These are phyloP conservation scores for Adineta ricciae DNA, from an alignment of 2,888 invertebrate species.

Conservation along the genomic window DNA sequence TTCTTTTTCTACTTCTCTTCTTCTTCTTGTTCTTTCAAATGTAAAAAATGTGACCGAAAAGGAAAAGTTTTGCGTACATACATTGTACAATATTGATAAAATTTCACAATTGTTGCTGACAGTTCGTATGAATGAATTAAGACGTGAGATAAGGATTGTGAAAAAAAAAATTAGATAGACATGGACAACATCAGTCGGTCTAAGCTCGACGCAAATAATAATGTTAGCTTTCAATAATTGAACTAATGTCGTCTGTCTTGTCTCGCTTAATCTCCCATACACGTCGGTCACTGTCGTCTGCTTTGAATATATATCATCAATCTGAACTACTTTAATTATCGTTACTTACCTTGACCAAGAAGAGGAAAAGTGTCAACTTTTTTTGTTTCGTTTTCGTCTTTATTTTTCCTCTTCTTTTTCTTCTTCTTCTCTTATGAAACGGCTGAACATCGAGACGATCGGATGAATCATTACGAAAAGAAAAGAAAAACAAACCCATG, in stretches of 20 bases:
- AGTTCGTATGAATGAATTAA: not conserved
- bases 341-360: not conserved
- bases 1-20: not conserved
- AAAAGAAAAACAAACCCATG: not conserved
- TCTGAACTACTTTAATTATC: not conserved
- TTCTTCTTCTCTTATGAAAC: not conserved
- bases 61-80: not conserved
- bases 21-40: too few species aligned
- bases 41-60: not conserved
- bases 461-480: not conserved
- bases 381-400: not conserved
- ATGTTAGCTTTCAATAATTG: constrained; percentile 9
- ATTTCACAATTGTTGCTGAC: not conserved
- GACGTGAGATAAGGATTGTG: not conserved
- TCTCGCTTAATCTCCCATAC: not conserved
- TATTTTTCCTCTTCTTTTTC: too few species aligned
- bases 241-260: constrained; percentile 9
- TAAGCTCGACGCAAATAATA: not conserved
- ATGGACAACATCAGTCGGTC: not conserved
- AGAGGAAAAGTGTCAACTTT: not conserved
- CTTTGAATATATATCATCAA: not conserved
- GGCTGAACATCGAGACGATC: not conserved
- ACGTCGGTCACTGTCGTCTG: not conserved
- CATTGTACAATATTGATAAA: not conserved
- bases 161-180: not conserved